These are phyloP conservation scores for Ariopsis seemanni DNA, from an alignment of 2,113 vertebrate species.

Conservation along the genomic window DNA sequence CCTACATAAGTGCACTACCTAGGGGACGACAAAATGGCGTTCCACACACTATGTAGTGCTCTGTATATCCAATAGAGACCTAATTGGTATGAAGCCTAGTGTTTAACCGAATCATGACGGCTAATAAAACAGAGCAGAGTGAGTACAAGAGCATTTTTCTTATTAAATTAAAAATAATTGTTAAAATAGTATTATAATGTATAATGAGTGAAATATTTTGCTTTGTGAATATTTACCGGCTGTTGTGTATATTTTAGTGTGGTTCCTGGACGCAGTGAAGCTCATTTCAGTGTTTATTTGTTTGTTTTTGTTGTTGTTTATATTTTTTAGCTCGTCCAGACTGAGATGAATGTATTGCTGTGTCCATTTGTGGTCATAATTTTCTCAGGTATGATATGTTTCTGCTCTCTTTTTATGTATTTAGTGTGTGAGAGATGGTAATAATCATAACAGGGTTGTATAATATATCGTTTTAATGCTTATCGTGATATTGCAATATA, in stretches of 20 bases:
- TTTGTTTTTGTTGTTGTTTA: neutral
- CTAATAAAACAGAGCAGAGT: constrained; percentile 45
- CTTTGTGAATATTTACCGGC: neutral
- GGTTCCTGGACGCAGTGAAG: neutral
- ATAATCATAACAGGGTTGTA: neutral
- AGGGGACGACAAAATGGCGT: neutral
- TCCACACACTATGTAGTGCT: neutral
- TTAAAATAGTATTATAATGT: neutral
- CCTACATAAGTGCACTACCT: neutral
- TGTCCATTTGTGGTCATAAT: constrained; percentile 51
- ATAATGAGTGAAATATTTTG: neutral
- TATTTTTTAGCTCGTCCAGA: constrained; percentile 58
- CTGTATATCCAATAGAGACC: too few relatives aligned
- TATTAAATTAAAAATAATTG: neutral
- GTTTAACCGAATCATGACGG: constrained; percentile 51
- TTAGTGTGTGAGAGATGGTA: neutral
- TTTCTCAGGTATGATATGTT: constrained; percentile 64
- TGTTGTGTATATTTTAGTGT: neutral
- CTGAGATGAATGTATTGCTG: constrained; percentile 65
- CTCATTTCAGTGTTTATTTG: neutral
- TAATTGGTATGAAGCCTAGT: neutral
- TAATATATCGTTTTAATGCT: neutral
- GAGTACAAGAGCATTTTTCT: constrained; percentile 33
- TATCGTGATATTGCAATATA: neutral
- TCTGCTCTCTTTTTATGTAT: neutral